These are phyloP conservation scores for Bruchidius siliquastri DNA, from an alignment of 2,888 invertebrate species.

Conservation along the genomic window DNA sequence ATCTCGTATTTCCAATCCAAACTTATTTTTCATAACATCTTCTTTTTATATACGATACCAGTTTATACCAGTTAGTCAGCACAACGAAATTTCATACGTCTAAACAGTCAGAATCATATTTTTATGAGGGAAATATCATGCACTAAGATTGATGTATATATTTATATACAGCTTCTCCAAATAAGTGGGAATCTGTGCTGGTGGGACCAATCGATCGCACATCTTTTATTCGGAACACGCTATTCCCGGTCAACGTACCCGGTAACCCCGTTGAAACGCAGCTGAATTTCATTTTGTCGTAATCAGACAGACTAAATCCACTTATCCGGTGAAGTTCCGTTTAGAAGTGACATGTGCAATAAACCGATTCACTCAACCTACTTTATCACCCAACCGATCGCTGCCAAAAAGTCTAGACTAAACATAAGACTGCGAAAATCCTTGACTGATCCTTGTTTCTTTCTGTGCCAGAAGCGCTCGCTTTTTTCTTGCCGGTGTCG, in stretches of 20 bases:
- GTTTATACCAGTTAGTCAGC: too few species aligned
- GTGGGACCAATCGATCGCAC: neutral
- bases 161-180: neutral
- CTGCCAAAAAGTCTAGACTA: neutral
- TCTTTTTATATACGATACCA: too few species aligned
- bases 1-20: too few species aligned
- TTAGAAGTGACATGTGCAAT: neutral
- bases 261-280: neutral
- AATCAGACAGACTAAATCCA: neutral
- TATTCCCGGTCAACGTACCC: neutral
- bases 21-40: too few species aligned
- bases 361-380: neutral
- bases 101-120: too few species aligned
- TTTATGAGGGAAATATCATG: too few species aligned
- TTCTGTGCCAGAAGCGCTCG: neutral
- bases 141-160: too few species aligned
- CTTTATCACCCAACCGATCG: neutral
- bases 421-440: neutral
- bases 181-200: neutral
- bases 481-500: neutral
- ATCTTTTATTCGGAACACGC: neutral
- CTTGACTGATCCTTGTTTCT: neutral
- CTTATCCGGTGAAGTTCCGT: neutral
- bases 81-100: too few species aligned
- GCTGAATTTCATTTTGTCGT: neutral